Evolutionary conservation across 2,113 vertebrate species (phyloP), one percentile per base, ranked within the genome.

Genomic region (Willisornis vidua): DNA sequence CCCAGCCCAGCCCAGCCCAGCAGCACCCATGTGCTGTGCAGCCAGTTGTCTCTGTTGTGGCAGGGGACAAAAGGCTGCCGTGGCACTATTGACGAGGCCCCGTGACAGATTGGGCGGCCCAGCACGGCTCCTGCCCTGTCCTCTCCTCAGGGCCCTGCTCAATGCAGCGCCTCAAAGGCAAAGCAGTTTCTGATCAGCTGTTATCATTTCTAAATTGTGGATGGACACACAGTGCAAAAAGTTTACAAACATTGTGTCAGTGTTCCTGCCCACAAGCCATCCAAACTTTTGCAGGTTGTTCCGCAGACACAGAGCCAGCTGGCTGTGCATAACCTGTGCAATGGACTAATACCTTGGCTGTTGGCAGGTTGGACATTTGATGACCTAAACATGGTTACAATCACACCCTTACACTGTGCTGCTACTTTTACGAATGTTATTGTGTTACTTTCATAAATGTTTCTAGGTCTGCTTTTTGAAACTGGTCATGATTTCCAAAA

Each of bases 201-300:
- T 90, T 97, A 94, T 84, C 52, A 68, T 86, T 93, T 85, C 91
- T 77, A 89, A 93, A 80, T 89, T 91, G 74, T 68, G 71, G 71
- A 65, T 77, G 81, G 61, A 43, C 70, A 71, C 93, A 65, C 0
- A 2, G 84, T 2, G 49, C 57, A 77, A 92, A 85, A 93, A 46
- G 35, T 51, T 71, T 51, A 62, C 48, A 90, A 74, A 83, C 33
- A 25, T 89, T 95, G 87, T 73, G 61, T 57, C 29, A 0, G 43
- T 28, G 58, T 11, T 95, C 12, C 45, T 74, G 61, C 46, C 54
- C 81, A 48, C 45, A 31, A 18, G 68, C 19, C 23, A 0, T 31
- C 59, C 24, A 35, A 66, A 20, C 19, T 72, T 71, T n/a, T 66
- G 63, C 59, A 72, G 70, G 67, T 54, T 68, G 52, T 77, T 95